Evolutionary conservation across 2,113 vertebrate species (phyloP).

Genomic region (Amazona guildingii): DNA sequence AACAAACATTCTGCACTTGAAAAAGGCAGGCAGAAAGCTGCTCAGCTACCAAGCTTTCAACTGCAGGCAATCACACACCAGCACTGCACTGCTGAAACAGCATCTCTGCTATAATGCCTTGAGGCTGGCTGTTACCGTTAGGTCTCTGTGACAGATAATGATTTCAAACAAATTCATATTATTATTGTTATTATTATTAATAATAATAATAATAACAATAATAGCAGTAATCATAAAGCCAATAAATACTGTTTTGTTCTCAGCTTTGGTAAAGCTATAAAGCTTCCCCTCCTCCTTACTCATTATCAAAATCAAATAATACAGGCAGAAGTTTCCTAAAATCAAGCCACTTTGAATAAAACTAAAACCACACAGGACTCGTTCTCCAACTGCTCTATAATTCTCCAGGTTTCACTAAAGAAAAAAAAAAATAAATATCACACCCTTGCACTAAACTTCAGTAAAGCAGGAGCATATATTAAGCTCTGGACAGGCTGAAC

Average conservation of each 20-base stretch:
- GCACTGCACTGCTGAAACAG: not conserved
- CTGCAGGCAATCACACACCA: not conserved
- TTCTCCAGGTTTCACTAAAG: slow-evolving; percentile 2
- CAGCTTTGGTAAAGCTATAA: not conserved
- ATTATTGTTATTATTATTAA: not conserved
- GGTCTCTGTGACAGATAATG: not conserved
- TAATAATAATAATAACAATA: not conserved
- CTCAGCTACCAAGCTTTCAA: not conserved
- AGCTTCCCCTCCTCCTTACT: not conserved
- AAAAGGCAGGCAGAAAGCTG: not conserved
- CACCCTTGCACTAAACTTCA: slow-evolving; percentile 45
- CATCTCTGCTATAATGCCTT: not conserved
- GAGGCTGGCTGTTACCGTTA: slow-evolving; percentile 4
- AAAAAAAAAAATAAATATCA: slow-evolving; percentile 14
- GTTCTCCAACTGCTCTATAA: not conserved
- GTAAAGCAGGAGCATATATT: slow-evolving; percentile 48
- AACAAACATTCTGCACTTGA: not conserved
- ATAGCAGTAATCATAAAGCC: not conserved
- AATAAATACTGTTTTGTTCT: not conserved
- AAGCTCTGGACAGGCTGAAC: slow-evolving; percentile 68
- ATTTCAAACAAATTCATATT: not conserved
- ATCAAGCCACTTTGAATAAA: not conserved
- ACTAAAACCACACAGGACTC: not conserved
- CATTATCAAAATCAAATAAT: not conserved
- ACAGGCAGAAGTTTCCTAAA: not conserved